A percentile compares a stretch with the other conserved stretches of the same genome.
Evolutionary conservation across 92 coral and sea anemone species (phyloP).

Genomic region (Porites rus): DNA sequence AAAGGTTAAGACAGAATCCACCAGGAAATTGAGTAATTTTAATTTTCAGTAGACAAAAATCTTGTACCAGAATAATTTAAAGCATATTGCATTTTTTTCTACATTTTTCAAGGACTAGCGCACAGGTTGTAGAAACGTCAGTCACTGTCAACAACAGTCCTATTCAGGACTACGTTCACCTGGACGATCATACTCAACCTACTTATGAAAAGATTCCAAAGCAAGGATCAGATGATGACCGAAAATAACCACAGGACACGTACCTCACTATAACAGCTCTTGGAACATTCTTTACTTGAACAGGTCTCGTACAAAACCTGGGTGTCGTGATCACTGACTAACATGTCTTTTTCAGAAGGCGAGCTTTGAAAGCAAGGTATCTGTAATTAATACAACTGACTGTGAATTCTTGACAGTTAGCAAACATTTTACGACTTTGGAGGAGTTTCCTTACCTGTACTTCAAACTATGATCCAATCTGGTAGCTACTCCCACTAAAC

Average conservation of each 20-base stretch:
- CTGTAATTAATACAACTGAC: not conserved
- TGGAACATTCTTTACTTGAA: conserved; percentile 72
- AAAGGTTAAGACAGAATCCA: not conserved
- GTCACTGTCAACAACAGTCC: too few species aligned
- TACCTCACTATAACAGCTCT: conserved; percentile 84
- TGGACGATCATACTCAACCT: too few species aligned
- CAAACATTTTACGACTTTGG: not conserved
- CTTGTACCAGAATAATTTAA: too few species aligned
- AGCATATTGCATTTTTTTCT: too few species aligned
- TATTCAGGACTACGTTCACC: too few species aligned
- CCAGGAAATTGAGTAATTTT: too few species aligned
- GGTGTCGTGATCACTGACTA: conserved; percentile 78
- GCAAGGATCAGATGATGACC: not conserved
- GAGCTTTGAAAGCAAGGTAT: conserved; percentile 48
- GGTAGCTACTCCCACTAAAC: conserved; percentile 84
- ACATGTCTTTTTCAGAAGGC: conserved; percentile 78
- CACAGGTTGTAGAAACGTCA: too few species aligned
- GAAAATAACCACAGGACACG: not conserved
- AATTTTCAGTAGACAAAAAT: too few species aligned
- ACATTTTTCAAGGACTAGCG: too few species aligned
- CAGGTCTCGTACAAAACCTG: conserved; percentile 71
- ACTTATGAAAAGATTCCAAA: not conserved
- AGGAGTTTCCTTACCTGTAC: conserved; percentile 64
- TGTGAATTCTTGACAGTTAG: not conserved
- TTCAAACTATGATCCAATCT: conserved; percentile 77